Percentiles rank a stretch among this genome's conserved stretches.
phyloP scores from a whole-genome alignment of 1,140 invertebrate genomes.

The Drosophila eugracilis region DNA sequence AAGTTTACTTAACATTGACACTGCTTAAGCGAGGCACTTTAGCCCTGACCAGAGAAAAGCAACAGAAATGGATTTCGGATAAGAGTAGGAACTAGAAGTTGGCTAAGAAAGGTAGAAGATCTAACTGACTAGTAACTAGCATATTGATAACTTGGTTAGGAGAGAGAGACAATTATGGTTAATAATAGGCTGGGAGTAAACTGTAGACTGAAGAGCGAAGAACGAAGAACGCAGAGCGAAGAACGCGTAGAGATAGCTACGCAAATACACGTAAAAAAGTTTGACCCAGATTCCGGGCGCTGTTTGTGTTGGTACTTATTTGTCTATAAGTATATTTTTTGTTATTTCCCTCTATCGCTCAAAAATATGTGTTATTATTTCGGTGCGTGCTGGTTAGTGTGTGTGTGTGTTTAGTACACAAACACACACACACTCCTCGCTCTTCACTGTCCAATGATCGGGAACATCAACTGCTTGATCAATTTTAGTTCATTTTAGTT shows the following conservation, averaged over 20 bases:
- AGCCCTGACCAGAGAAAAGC: background rate
- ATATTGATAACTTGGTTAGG: too few relatives aligned
- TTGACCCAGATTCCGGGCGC: slow-evolving; percentile 72
- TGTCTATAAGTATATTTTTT: slow-evolving; percentile 57
- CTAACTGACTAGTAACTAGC: too few relatives aligned
- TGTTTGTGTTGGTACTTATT: slow-evolving; percentile 45
- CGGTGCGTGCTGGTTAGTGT: background rate
- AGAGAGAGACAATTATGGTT: slow-evolving; percentile 45
- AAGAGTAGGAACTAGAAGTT: too few relatives aligned
- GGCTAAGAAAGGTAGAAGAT: too few relatives aligned
- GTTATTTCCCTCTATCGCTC: slow-evolving; percentile 53
- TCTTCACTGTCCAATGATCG: slow-evolving; percentile 7
- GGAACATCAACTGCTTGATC: slow-evolving; percentile 1
- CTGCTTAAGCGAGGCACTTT: background rate
- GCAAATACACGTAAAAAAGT: slow-evolving; percentile 75
- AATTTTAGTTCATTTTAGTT: too few relatives aligned
- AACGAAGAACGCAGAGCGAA: slow-evolving; percentile 1
- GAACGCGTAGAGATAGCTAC: slow-evolving; percentile 45
- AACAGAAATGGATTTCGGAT: background rate
- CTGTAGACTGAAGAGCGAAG: background rate
- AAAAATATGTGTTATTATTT: slow-evolving; percentile 51
- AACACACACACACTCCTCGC: slow-evolving; percentile 3
- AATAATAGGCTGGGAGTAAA: slow-evolving; percentile 12
- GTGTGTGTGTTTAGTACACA: background rate
- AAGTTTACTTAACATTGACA: slow-evolving; percentile 15